A percentile compares a stretch with the other conserved stretches of the same genome.
Evolutionary conservation across 2,888 invertebrate genomes (phyloP).

Genomic region (Dinocampus coccinellae): DNA sequence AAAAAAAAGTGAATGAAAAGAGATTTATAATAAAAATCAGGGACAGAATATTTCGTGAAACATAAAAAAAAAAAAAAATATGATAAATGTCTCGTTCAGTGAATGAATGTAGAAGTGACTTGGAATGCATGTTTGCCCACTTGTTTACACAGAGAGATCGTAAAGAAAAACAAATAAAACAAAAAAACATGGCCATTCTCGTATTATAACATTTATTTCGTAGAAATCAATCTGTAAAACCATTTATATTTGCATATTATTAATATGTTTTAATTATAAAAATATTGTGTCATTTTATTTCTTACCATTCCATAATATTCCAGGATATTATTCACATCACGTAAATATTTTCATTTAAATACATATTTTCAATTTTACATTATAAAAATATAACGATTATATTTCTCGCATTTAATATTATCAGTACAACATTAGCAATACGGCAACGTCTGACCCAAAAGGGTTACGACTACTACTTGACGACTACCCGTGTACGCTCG

Average conservation of each 20-base stretch:
- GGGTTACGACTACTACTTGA: not conserved
- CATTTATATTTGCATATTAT: slow-evolving; percentile 68
- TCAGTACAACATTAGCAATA: not conserved
- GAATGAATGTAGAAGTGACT: slow-evolving; percentile 5
- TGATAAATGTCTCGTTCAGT: slow-evolving; percentile 6
- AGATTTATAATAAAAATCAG: not conserved
- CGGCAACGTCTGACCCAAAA: not conserved
- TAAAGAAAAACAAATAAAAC: slow-evolving; percentile 21
- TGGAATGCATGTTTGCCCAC: slow-evolving; percentile 23
- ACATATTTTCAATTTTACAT: too few relatives aligned
- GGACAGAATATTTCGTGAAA: not conserved
- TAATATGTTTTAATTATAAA: slow-evolving; percentile 66
- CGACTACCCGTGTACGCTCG: not conserved
- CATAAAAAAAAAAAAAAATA: not conserved
- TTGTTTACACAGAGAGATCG: slow-evolving; percentile 27
- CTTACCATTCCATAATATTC: not conserved
- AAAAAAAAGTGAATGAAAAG: not conserved
- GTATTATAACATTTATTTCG: slow-evolving; percentile 64
- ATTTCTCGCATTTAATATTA: not conserved
- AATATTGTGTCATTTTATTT: not conserved
- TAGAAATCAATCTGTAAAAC: slow-evolving; percentile 63
- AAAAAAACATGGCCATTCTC: slow-evolving; percentile 57
- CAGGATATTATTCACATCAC: not conserved
- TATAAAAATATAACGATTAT: not conserved
- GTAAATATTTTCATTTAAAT: too few relatives aligned